Evolutionary conservation across 2,797 vertebrate species (phyloP).

Genomic region (Rhynchotus rufescens): DNA sequence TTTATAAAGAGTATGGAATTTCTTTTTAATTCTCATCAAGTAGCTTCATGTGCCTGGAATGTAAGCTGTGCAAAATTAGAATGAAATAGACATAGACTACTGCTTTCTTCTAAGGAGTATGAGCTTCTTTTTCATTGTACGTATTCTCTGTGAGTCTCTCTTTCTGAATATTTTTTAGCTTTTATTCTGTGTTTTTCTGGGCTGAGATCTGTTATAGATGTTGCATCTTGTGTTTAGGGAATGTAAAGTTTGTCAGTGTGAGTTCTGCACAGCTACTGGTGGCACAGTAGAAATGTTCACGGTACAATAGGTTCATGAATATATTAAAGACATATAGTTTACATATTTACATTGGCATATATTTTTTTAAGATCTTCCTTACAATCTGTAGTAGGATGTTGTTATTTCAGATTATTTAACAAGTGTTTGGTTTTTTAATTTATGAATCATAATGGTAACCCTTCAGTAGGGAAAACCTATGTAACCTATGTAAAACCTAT

Average conservation of each 20-base stretch:
- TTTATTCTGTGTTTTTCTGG: not conserved
- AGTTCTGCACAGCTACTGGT: not conserved
- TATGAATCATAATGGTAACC: not conserved
- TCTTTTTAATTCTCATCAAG: not conserved
- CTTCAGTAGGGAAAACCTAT: not conserved
- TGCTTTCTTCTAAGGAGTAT: not conserved
- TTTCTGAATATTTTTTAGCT: not conserved
- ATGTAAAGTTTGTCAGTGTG: not conserved
- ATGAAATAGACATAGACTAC: not conserved
- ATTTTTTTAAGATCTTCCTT: not conserved
- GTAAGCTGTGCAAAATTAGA: not conserved
- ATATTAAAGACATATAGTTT: not conserved
- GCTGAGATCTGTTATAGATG: not conserved
- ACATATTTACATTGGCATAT: not conserved
- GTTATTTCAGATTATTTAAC: not conserved
- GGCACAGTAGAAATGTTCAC: not conserved
- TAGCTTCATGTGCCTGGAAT: not conserved
- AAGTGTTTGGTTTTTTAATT: not conserved
- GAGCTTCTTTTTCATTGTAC: not conserved
- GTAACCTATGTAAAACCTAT: not conserved
- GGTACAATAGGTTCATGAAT: not conserved
- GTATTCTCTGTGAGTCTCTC: not conserved
- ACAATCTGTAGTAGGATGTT: not conserved
- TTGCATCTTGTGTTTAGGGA: not conserved
- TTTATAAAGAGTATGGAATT: not conserved